Evolutionary conservation across 2,888 invertebrate genomes (phyloP), one percentile per base, ranked within the genome.

Genomic region (Busseola fusca): DNA sequence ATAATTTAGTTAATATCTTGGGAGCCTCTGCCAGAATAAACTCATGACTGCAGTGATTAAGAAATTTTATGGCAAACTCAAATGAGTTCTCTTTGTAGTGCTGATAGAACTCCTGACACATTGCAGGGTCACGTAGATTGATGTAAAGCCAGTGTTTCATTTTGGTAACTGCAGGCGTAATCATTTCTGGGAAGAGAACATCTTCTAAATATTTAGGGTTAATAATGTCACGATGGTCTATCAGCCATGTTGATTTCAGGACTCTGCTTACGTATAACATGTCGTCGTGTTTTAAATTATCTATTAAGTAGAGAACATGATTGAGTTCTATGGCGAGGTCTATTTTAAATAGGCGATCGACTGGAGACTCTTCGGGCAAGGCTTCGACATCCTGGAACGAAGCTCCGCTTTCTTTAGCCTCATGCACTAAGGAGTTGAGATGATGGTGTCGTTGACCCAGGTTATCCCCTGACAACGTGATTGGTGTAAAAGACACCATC

Each of bases 201-300:
- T 80, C 64, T 84, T 94, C 93, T 42, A 94, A 86, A 81, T 91
- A 83, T n/a, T 70, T 71, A 21, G 94, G 91, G 66, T 91, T 91
- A 4, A 94, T 87, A 9, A 93, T 85, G 12, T 90, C 73, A 27
- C 71, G 67, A 66, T 90, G 45, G 27, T 91, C 87, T 42, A 91
- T 54, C 1, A 94, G 84, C 94, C 94, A 94, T 25, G 71, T 80
- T 42, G 89, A 83, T 81, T 92, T 92, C 2, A 94, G 80, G 0
- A 92, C 92, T 86, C 89, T 89, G 76, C 90, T 91, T 0, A 94
- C 93, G 69, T 89, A 93, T 1, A 94, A 78, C 91, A 94, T 89
- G 68, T 93, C 91, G 27, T 90, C 87, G 37, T 91, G 87, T 87
- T 91, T 92, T 40, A 94, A 81, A 64, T 86, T 92, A 25, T 84